Base-by-base conservation (phyloP, 2,888 invertebrate species). In the Drosophila cracens region DNA sequence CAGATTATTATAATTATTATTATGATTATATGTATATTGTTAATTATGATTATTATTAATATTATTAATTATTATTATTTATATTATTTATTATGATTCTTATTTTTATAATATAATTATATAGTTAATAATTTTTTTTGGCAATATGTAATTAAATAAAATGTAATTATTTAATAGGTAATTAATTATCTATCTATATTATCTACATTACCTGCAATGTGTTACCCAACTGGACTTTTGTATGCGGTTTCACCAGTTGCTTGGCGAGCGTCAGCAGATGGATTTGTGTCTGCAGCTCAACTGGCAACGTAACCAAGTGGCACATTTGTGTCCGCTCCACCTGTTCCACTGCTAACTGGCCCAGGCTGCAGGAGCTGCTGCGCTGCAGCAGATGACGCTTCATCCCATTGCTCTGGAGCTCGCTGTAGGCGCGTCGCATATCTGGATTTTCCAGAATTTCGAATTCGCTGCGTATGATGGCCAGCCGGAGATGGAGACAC, bases 401-500 rank as follows among this genome's bases (percentile, higher is more conserved):
- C 0, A 74, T 2, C 0, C 27, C 77, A 36, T 79, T 89, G 31
- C 92, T 90, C 65, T 94, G 89, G 0, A 92, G 58, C 46, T 91
- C 89, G 54, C 91, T 91, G 66, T 91, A 93, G 46, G 95, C 93
- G n/a, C 93, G 93, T 59, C 95, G 92, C 92, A 95, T 93, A 31
- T 94, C 91, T 1, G 95, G 94, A 92, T 95, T 95, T 83, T 95
- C 95, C 1, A 95, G 87, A 25, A 95, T 93, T 71, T 95, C 95
- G 75, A 95, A 93, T 79, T 95, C 95, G 43, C 93, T 94, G 72
- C 94, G 94, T 43, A 95, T 95, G 85, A 95, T 94, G 40, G 94
- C 92, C 68, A 95, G 83, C 6, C 95, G 93, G 38, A 95, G 92
- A 81, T 95, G 94, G 1, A 95, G 90, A 70, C 94, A 93, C 93